Evolutionary conservation across 1,140 invertebrate species (phyloP), one percentile per base, ranked within the genome.

Genomic region (Eriosoma lanigerum): DNA sequence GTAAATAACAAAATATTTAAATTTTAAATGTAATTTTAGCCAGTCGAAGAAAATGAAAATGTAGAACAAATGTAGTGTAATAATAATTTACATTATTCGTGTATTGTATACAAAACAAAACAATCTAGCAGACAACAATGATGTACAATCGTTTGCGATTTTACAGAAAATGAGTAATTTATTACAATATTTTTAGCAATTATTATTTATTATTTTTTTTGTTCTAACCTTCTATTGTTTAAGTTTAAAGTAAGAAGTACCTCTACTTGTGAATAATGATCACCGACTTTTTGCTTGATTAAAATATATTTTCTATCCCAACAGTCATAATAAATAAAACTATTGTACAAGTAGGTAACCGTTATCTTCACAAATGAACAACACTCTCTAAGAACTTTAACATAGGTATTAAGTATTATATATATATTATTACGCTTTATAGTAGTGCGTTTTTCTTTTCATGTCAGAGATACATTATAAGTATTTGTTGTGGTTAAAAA

Each of bases 401-500:
- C n/a, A n/a, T n/a, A n/a, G n/a, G n/a, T n/a, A n/a, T n/a, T n/a
- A n/a, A 38, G 32, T 38, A 38, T 38, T 68, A 48, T n/a, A n/a
- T n/a, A n/a, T n/a, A n/a, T n/a, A n/a, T 68, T 48, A 68, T 44
- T 48, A 26, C 13, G 44, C n/a, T n/a, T n/a, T n/a, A n/a, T n/a
- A n/a, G n/a, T 2, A 13, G 48, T 68, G 66, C 66, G 15, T 68
- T 68, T 68, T 68, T 46, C 4, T 68, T 68, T 68, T 48, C 44
- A 68, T 48, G 48, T 48, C n/a, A n/a, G n/a, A n/a, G 66, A 9
- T 48, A 48, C 21, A 48, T n/a, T n/a, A n/a, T 68, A 68, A 68
- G 48, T 68, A 68, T 46, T 68, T 68, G 66, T 68, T 26, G 44
- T 26, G 66, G 66, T 68, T 68, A 24, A 68, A 68, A 68, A 38